These are phyloP conservation scores for Oreochromis mossambicus DNA, from an alignment of 2,797 vertebrate genomes.

Conservation along the genomic window DNA sequence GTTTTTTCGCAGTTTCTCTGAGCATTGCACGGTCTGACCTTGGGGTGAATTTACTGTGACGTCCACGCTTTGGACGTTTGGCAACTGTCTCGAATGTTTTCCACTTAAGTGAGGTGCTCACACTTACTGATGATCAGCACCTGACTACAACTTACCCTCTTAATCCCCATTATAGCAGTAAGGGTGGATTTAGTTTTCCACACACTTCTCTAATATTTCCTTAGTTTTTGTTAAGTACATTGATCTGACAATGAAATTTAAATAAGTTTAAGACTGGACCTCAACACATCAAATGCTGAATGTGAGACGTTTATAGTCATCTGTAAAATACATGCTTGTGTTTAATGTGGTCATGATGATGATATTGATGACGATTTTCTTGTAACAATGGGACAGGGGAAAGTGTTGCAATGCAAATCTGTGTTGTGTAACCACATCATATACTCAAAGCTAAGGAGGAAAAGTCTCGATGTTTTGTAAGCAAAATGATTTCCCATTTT, in stretches of 20 bases:
- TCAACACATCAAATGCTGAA: background rate
- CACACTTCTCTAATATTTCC: background rate
- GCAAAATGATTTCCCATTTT: background rate
- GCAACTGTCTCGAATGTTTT: background rate
- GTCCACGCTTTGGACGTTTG: background rate
- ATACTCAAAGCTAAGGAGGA: background rate
- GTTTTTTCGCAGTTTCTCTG: background rate
- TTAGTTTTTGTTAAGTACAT: background rate
- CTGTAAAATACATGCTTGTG: background rate
- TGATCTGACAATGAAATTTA: background rate
- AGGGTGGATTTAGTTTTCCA: background rate
- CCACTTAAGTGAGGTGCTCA: background rate
- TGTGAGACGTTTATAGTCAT: background rate
- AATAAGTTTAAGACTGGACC: background rate
- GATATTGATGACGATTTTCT: background rate
- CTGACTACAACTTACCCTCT: background rate
- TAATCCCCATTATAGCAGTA: background rate
- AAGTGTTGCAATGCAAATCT: background rate
- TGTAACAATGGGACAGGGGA: background rate
- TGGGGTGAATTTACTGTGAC: background rate
- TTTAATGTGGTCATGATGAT: background rate
- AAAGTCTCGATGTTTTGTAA: background rate
- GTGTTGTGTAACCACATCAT: background rate
- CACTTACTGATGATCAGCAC: background rate
- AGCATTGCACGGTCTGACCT: background rate